A percentile compares a stretch with the other conserved stretches of the same genome.
Evolutionary conservation across 1,140 invertebrate species (phyloP).

Genomic region (Pachyrhynchus sulphureomaculatus): DNA sequence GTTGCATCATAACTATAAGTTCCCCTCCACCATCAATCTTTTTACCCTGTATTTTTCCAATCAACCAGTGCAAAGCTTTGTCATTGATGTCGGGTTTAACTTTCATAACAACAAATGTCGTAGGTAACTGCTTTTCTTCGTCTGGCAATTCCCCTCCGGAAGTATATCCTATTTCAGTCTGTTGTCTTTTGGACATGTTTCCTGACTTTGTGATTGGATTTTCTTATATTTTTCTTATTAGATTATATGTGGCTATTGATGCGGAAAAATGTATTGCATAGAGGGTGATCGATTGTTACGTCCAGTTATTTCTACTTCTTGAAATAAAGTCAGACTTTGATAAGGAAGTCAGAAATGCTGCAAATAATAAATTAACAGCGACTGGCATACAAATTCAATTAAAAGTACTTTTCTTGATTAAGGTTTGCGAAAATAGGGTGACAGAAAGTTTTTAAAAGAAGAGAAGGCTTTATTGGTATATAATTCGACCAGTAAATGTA

Average conservation of each 20-base stretch:
- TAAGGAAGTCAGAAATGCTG: no score
- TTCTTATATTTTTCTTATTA: not conserved
- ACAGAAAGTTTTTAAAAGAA: no score
- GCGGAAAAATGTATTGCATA: not conserved
- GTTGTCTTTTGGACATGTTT: slow-evolving; percentile 33
- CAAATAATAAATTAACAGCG: no score
- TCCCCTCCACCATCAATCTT: slow-evolving; percentile 61
- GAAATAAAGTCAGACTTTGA: not conserved
- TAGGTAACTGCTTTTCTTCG: slow-evolving; percentile 50
- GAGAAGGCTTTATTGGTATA: no score
- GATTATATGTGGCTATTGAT: not conserved
- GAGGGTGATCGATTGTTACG: not conserved
- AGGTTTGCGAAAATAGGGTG: no score
- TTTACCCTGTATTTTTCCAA: slow-evolving; percentile 58
- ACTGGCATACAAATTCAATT: no score
- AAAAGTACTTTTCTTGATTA: no score
- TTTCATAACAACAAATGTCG: slow-evolving; percentile 58
- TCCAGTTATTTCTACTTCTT: not conserved
- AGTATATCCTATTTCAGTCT: slow-evolving; percentile 32
- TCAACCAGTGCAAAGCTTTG: slow-evolving; percentile 59
- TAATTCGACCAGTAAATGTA: no score
- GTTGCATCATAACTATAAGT: slow-evolving; percentile 58
- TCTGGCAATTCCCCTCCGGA: slow-evolving; percentile 38
- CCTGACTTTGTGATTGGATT: slow-evolving; percentile 2
- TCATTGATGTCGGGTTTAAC: slow-evolving; percentile 54